Percentiles rank a stretch among this genome's conserved stretches.
phyloP scores from a whole-genome alignment of 2,113 vertebrate species.

The Bufo gargarizans region DNA sequence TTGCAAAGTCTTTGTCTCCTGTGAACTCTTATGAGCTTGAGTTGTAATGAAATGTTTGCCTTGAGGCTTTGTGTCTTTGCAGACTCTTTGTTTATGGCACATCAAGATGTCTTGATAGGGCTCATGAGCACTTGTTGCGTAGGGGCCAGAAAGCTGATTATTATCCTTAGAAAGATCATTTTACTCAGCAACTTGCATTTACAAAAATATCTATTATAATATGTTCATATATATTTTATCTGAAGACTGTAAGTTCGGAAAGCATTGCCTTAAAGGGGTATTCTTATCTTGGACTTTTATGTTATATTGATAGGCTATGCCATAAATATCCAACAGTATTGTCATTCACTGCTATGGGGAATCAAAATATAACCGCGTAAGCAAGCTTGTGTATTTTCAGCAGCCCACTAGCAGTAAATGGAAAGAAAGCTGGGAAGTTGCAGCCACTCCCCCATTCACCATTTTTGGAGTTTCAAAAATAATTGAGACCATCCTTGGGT shows the following conservation, averaged over 20 bases:
- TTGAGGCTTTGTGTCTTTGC: slow-evolving; percentile 32
- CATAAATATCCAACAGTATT: no score
- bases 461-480: no score
- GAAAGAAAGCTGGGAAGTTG: no score
- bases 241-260: background rate
- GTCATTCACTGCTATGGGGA: no score
- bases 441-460: no score
- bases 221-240: background rate
- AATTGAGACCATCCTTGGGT: no score
- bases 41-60: slow-evolving; percentile 43
- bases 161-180: background rate
- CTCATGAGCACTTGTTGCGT: slow-evolving; percentile 39
- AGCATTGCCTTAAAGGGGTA: background rate
- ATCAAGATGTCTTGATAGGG: slow-evolving; percentile 18
- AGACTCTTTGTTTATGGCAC: slow-evolving; percentile 7
- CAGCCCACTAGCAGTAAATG: no score
- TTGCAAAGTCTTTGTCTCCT: background rate
- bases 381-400: no score
- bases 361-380: no score
- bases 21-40: background rate
- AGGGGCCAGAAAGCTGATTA: background rate
- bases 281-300: no score
- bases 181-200: background rate
- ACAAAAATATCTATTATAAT: background rate
- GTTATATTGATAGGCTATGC: no score